phyloP scores from a whole-genome alignment of 2,888 invertebrate species.

The Nematopogon swammerdamellus region DNA sequence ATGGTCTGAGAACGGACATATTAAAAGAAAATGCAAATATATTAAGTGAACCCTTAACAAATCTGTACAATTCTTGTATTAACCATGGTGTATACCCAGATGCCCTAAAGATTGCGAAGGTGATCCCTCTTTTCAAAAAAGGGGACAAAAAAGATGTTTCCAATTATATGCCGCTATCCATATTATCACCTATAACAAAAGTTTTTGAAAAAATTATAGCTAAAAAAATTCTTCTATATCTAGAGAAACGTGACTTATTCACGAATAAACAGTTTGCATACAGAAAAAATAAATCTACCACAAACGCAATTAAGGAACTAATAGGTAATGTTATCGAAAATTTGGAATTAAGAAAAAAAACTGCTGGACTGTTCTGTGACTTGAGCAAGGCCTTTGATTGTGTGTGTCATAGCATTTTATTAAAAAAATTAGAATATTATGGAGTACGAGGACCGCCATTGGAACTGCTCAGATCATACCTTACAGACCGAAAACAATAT shows the following conservation, averaged over 20 bases:
- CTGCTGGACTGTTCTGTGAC: background rate
- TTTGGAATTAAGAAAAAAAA: background rate
- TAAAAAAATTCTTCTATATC: background rate
- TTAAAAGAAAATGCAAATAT: background rate
- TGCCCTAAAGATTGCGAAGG: background rate
- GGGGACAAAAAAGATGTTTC: slow-evolving; percentile 1
- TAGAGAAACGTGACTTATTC: background rate
- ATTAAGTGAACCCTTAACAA: background rate
- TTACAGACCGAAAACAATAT: background rate
- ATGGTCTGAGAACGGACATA: background rate
- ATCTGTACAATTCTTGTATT: background rate
- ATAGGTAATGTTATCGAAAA: background rate
- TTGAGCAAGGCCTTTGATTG: background rate
- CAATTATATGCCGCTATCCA: slow-evolving; percentile 4
- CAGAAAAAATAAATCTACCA: background rate
- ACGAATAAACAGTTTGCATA: background rate
- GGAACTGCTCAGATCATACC: background rate
- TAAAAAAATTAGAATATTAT: background rate
- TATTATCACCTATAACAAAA: slow-evolving; percentile 4
- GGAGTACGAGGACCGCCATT: background rate
- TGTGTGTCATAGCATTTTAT: background rate
- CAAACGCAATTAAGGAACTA: background rate
- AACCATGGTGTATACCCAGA: background rate
- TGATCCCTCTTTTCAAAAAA: slow-evolving; percentile 2
- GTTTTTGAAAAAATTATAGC: slow-evolving; percentile 12